Base-by-base conservation (phyloP, 2,888 invertebrate genomes). In the Panopea generosa region DNA sequence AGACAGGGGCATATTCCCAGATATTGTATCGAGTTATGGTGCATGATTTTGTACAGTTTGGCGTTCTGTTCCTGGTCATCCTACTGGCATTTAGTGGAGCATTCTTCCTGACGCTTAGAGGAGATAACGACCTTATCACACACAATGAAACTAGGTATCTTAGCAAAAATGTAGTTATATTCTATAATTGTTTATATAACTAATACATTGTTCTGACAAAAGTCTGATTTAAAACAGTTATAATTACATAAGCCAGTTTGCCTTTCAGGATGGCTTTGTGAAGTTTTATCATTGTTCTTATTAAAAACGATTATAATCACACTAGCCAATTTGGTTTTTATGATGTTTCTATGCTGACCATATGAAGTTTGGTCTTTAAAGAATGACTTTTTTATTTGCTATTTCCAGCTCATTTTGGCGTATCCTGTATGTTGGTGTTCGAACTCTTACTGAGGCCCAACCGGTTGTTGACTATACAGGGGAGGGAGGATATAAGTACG, bases 11-110 rank as follows among this genome's bases (percentile, higher is more conserved):
- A 3, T 89, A 89, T 56, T 85, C 87, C 14, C 89, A 90, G 75
- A 89, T 89, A 49, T 70, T 89, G 40, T 89, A 85, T 80, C 67
- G 86, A 55, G 85, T 88, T 7, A 61, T 90, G 14, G 78, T 68
- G 2, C 84, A 88, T 59, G 90, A 90, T 56, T 86, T 90, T 74
- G 29, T 86, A 6, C 89, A 90, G 84, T 90, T 90, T 61, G 79
- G 84, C 2, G 69, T 86, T 7, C 78, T 90, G 22, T 90, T 90
- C 62, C 55, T 82, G 7, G 85, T 90, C 27, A 86, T 90, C 20
- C 80, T 90, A 16, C 63, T 90, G n/a, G 87, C 90, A 1, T 90
- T 90, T 67, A 87, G 86, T 77, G 90, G 89, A 6, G 73, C 89
- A 20, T 89, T 89, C 56, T 57, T 87, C 7, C 70, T 89, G 59